phyloP scores from a whole-genome alignment of 2,113 vertebrate genomes.

The Oreochromis spilurus region DNA sequence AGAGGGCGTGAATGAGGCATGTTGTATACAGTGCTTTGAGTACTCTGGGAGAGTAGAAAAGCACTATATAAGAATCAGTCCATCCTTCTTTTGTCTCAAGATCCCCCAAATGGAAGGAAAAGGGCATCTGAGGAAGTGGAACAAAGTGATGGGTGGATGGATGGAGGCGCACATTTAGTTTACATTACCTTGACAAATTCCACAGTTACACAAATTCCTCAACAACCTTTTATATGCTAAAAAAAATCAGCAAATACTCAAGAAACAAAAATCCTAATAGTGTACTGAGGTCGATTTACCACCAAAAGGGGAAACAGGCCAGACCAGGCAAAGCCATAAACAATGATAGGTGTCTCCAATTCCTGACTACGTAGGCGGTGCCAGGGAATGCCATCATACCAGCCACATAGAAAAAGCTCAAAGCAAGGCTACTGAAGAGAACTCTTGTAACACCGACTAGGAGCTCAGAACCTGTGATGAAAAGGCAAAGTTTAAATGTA shows the following conservation, averaged over 20 bases:
- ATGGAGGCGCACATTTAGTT: neutral
- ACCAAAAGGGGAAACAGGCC: slow-evolving; percentile 42
- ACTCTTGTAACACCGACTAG: slow-evolving; percentile 13
- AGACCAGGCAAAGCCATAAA: slow-evolving; percentile 27
- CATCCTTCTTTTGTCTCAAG: neutral
- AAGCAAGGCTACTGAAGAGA: slow-evolving; percentile 14
- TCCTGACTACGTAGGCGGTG: slow-evolving; percentile 18
- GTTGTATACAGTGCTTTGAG: too few relatives aligned
- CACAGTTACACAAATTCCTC: neutral
- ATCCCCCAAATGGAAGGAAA: neutral
- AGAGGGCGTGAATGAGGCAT: too few relatives aligned
- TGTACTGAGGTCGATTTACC: slow-evolving; percentile 13
- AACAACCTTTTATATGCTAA: neutral
- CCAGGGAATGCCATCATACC: slow-evolving; percentile 3
- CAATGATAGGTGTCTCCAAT: slow-evolving; percentile 37
- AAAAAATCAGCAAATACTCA: neutral
- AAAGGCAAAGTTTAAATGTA: neutral
- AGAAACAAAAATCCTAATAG: neutral
- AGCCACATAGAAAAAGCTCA: neutral
- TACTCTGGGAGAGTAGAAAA: too few relatives aligned
- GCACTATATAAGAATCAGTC: too few relatives aligned
- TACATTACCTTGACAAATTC: neutral
- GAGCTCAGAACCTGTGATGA: slow-evolving; percentile 32
- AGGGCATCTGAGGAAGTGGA: neutral
- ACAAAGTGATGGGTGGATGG: neutral